phyloP scores from a whole-genome alignment of 2,797 vertebrate species.

The Gambusia yucatana region DNA sequence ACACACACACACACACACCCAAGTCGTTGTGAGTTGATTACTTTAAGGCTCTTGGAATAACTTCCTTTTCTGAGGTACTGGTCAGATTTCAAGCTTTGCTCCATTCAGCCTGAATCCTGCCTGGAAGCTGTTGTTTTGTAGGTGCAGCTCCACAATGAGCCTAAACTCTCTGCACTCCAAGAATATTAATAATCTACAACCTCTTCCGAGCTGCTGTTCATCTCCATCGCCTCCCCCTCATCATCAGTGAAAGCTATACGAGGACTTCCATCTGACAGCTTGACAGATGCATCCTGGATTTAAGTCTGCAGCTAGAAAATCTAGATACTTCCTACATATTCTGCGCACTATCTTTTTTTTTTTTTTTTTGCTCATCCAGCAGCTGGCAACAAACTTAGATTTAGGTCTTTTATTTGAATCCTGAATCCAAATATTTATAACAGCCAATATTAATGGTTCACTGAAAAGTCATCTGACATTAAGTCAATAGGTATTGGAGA shows the following conservation, averaged over 20 bases:
- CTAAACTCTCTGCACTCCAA: neutral
- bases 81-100: conserved; percentile 1
- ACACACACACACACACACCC: neutral
- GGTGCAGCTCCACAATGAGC: neutral
- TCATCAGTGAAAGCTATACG: neutral
- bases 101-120: neutral
- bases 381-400: neutral
- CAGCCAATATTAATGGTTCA: neutral
- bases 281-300: neutral
- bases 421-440: neutral
- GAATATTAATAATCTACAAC: conserved; percentile 1
- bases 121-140: neutral
- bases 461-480: neutral
- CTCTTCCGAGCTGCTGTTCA: conserved; percentile 4
- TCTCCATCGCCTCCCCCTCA: neutral
- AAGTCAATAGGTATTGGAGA: neutral
- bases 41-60: neutral
- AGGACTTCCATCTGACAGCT: conserved; percentile 3
- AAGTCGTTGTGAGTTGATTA: neutral
- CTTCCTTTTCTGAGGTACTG: neutral
- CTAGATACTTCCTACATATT: neutral
- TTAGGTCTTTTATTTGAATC: neutral
- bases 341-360: too few species aligned
- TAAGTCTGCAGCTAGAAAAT: neutral
- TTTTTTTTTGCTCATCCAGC: neutral